These are phyloP conservation scores for Clamator glandarius DNA, from an alignment of 2,797 vertebrate genomes.

Conservation along the genomic window DNA sequence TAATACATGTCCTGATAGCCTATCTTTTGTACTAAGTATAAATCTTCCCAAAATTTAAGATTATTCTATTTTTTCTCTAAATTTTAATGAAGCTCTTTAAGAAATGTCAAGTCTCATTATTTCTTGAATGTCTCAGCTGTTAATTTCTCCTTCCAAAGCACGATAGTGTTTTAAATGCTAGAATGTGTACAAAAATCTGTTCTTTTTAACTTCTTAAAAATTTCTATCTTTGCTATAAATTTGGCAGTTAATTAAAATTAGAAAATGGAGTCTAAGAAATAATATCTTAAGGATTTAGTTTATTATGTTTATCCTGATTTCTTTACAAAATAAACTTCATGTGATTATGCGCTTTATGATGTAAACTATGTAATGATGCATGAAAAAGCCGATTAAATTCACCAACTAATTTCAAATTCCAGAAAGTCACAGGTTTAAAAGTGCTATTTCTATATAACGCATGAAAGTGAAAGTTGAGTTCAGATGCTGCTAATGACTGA, in stretches of 20 bases:
- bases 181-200: neutral
- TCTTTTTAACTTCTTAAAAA: neutral
- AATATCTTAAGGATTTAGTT: neutral
- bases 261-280: neutral
- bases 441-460: neutral
- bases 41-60: neutral
- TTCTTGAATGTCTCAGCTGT: neutral
- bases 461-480: neutral
- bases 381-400: neutral
- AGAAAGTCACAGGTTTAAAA: neutral
- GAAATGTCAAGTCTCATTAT: slow-evolving; percentile 25
- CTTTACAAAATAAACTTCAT: neutral
- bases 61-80: neutral
- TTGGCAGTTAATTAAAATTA: neutral
- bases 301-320: neutral
- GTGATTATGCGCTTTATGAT: neutral
- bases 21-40: neutral
- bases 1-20: neutral
- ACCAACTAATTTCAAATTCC: neutral
- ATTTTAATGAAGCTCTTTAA: neutral
- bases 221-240: neutral
- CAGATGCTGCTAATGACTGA: neutral
- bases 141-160: slow-evolving; percentile 11
- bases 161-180: neutral
- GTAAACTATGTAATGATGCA: neutral